Evolutionary conservation across 1,140 invertebrate species (phyloP).

Genomic region (Tetragonula clypearis): DNA sequence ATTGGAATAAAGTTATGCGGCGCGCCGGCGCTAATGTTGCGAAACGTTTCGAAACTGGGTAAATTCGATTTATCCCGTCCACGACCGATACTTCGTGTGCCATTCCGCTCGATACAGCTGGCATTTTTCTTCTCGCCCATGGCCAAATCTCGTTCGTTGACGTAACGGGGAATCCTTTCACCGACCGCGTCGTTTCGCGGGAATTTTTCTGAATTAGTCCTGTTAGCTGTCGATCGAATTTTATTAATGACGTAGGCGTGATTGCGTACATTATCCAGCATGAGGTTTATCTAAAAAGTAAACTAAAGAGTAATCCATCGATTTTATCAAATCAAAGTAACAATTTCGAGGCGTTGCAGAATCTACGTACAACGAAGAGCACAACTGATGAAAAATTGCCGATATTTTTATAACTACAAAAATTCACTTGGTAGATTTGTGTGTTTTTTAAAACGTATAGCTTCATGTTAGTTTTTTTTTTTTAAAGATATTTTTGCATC

Average conservation of each 20-base stretch:
- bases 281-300: too few species aligned
- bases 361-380: too few species aligned
- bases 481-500: too few species aligned
- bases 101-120: slow-evolving; percentile 23
- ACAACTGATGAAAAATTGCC: too few species aligned
- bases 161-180: background rate
- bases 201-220: background rate
- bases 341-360: too few species aligned
- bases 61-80: slow-evolving; percentile 72
- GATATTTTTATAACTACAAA: too few species aligned
- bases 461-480: too few species aligned
- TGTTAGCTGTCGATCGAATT: background rate
- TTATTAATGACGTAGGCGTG: background rate
- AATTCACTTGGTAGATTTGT: too few species aligned
- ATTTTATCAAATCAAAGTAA: too few species aligned
- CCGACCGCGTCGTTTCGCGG: background rate
- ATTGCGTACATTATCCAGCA: too few species aligned
- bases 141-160: background rate
- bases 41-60: slow-evolving; percentile 76
- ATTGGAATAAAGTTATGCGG: slow-evolving; percentile 79
- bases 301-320: too few species aligned
- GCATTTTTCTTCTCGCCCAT: background rate
- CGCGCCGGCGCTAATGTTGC: slow-evolving; percentile 76
- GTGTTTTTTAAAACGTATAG: too few species aligned
- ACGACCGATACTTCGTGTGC: slow-evolving; percentile 27